Percentiles rank a stretch among this genome's conserved stretches.
These are phyloP conservation scores for Zaprionus lachaisei DNA, from an alignment of 1,140 invertebrate genomes.

Conservation along the genomic window DNA sequence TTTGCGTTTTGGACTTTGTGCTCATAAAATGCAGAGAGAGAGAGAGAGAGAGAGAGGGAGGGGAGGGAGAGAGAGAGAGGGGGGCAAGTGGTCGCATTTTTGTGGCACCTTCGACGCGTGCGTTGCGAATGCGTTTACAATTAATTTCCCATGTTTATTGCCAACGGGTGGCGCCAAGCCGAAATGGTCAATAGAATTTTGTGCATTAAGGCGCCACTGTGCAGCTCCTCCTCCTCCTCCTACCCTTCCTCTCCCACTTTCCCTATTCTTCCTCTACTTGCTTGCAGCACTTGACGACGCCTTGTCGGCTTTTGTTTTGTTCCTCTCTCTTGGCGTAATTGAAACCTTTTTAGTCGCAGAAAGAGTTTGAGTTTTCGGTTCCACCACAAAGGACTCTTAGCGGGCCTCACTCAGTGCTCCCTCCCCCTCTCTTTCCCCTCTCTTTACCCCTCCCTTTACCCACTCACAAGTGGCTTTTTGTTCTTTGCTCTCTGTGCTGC, in stretches of 20 bases:
- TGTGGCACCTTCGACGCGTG: constrained; percentile 56
- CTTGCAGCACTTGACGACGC: constrained; percentile 5
- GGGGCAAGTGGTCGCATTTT: constrained; percentile 40
- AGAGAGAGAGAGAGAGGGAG: not conserved
- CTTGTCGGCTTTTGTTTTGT: constrained; percentile 37
- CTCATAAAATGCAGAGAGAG: constrained; percentile 50
- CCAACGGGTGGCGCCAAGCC: constrained; percentile 57
- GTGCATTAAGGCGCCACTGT: constrained; percentile 6
- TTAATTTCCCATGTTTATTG: constrained; percentile 53
- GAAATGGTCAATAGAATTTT: constrained; percentile 55
- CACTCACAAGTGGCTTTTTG: constrained; percentile 40
- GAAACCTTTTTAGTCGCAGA: constrained; percentile 60
- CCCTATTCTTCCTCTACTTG: not conserved
- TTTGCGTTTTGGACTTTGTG: constrained; percentile 70
- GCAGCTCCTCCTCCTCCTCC: not conserved
- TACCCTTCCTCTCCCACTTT: not conserved
- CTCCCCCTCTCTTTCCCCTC: not conserved
- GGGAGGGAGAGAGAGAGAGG: not conserved
- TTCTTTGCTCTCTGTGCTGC: constrained; percentile 21
- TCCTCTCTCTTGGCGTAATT: constrained; percentile 48
- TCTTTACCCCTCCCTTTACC: constrained; percentile 5
- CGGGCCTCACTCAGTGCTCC: not conserved
- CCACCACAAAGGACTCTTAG: constrained; percentile 68
- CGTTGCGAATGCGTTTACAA: constrained; percentile 46
- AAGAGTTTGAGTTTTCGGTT: constrained; percentile 56